Percentiles rank a stretch among this genome's conserved stretches.
Evolutionary conservation across 2,113 vertebrate species (phyloP).

Genomic region (Corythoichthys haematopterus): DNA sequence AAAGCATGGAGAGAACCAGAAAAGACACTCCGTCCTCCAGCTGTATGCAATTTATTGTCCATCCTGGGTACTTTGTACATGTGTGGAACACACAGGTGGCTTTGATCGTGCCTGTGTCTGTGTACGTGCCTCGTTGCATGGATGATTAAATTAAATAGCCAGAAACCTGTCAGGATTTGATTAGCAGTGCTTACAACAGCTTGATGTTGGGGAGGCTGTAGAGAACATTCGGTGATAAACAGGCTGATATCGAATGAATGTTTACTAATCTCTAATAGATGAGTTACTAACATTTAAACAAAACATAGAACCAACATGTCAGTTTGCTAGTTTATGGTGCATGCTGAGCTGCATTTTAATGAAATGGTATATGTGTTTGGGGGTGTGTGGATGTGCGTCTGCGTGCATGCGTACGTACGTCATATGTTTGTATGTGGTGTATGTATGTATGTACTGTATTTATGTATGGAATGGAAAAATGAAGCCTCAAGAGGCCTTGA

Average conservation of each 20-base stretch:
- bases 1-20: constrained; percentile 2
- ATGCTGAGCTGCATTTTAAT: no score
- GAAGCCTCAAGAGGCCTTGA: no score
- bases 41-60: constrained; percentile 1
- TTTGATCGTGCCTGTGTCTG: neutral
- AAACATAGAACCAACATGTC: no score
- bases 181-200: constrained; percentile 54
- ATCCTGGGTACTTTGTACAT: neutral
- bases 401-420: no score
- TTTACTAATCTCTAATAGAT: no score
- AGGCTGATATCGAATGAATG: constrained; percentile 37
- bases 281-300: no score
- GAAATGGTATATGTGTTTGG: no score
- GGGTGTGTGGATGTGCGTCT: no score
- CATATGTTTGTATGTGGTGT: no score
- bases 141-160: constrained; percentile 56
- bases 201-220: constrained; percentile 30
- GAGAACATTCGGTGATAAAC: constrained; percentile 56
- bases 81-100: constrained; percentile 18
- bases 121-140: constrained; percentile 43
- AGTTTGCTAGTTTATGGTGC: no score
- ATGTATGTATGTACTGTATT: no score
- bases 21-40: constrained; percentile 22
- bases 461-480: no score
- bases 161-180: constrained; percentile 53